phyloP scores from a whole-genome alignment of 2,888 invertebrate genomes.

The Leptinotarsa tumamoca region DNA sequence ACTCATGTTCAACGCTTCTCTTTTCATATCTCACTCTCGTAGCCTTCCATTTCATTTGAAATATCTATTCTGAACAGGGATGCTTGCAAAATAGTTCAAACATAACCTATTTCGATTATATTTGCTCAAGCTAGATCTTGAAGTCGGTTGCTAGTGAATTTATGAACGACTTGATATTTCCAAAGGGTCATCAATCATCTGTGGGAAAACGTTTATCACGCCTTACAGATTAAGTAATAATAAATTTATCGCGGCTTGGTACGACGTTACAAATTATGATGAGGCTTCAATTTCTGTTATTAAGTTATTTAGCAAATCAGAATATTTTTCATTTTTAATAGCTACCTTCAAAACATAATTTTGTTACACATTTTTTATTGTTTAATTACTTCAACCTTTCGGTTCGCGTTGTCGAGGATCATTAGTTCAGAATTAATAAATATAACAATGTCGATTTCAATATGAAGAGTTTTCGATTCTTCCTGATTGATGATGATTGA shows the following conservation, averaged over 20 bases:
- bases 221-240: conserved; percentile 8
- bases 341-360: background rate
- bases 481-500: background rate
- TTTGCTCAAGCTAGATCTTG: background rate
- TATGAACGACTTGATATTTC: conserved; percentile 19
- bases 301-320: conserved; percentile 11
- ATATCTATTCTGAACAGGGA: too few species aligned
- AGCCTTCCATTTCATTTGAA: too few species aligned
- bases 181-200: conserved; percentile 11
- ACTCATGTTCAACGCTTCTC: too few species aligned
- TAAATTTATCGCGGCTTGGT: conserved; percentile 1
- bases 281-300: conserved; percentile 18
- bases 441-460: background rate
- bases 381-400: conserved; percentile 15
- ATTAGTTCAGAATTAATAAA: background rate
- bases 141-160: background rate
- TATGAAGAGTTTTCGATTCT: background rate
- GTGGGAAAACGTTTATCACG: background rate
- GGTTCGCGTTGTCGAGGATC: background rate
- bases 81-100: background rate
- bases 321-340: conserved; percentile 23
- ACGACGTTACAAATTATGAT: conserved; percentile 13
- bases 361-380: conserved; percentile 6
- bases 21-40: too few species aligned
- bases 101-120: background rate